phyloP scores from a whole-genome alignment of 2,888 invertebrate genomes.

The Dryobotodes eremita region DNA sequence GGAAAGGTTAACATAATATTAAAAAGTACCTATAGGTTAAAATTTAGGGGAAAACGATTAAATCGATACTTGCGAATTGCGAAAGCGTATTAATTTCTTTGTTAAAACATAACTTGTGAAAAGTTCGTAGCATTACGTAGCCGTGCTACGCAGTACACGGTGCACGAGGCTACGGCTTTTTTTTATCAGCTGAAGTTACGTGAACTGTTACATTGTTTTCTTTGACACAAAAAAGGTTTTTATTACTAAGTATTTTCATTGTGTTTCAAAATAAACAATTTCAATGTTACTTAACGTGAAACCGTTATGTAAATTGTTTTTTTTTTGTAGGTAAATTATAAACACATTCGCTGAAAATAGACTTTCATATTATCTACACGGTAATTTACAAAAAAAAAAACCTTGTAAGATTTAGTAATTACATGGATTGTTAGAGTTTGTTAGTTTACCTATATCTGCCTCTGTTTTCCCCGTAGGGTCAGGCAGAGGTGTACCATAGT shows the following conservation, averaged over 20 bases:
- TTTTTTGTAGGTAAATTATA: neutral
- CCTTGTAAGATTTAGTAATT: neutral
- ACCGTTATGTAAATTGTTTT: neutral
- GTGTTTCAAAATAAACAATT: conserved; percentile 7
- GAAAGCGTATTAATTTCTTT: conserved; percentile 31
- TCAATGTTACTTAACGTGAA: neutral
- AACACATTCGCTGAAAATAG: neutral
- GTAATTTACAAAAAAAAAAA: neutral
- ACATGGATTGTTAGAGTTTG: neutral
- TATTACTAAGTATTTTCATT: neutral
- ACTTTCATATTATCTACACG: neutral
- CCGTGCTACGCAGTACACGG: conserved; percentile 38
- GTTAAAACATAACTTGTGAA: conserved; percentile 19
- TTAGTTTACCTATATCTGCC: neutral
- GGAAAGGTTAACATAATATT: neutral
- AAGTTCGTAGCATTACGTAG: conserved; percentile 63
- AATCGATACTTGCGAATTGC: conserved; percentile 23
- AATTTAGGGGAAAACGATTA: neutral
- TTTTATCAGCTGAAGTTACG: conserved; percentile 5
- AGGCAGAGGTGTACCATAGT: neutral
- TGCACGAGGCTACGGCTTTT: conserved; percentile 40
- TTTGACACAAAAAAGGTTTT: neutral
- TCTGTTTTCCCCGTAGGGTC: neutral
- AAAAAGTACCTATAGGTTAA: neutral
- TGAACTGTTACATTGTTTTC: conserved; percentile 6